phyloP scores from a whole-genome alignment of 2,888 invertebrate species.

The Drosophila phalerata region DNA sequence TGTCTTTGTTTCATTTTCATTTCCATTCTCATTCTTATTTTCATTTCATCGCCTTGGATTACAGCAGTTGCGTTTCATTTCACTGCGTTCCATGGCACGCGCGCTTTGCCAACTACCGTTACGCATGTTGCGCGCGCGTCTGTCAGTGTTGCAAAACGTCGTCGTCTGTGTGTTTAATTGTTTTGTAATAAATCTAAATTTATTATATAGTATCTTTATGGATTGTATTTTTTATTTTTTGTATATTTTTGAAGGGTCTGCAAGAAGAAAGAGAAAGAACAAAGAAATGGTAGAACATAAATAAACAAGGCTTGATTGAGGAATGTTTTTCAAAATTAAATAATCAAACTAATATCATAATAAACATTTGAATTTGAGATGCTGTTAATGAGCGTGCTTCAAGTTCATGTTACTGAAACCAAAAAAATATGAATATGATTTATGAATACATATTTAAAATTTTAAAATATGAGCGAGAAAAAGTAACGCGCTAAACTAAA shows the following conservation, averaged over 20 bases:
- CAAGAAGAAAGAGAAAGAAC: constrained; percentile 58
- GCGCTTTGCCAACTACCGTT: constrained; percentile 50
- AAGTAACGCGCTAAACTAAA: constrained; percentile 29
- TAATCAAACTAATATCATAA: constrained; percentile 6
- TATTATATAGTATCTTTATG: constrained; percentile 2
- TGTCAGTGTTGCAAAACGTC: constrained; percentile 48
- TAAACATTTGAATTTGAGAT: constrained; percentile 15
- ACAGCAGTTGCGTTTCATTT: constrained; percentile 51
- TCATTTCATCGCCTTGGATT: constrained; percentile 43
- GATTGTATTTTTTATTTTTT: constrained; percentile 1
- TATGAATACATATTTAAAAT: constrained; percentile 16
- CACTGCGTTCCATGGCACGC: constrained; percentile 59
- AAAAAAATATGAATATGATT: constrained; percentile 7
- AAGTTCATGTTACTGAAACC: constrained; percentile 17
- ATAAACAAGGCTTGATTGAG: constrained; percentile 61
- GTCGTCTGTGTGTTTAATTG: background rate
- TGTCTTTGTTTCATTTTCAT: constrained; percentile 17
- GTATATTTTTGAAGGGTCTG: constrained; percentile 61
- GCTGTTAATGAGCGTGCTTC: constrained; percentile 34
- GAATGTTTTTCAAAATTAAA: constrained; percentile 35
- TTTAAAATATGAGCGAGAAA: constrained; percentile 2
- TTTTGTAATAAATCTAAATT: background rate
- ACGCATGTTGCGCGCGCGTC: constrained; percentile 58
- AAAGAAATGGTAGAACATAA: constrained; percentile 74
- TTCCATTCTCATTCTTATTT: constrained; percentile 26